These are phyloP conservation scores for Drosophila oshimai DNA, from an alignment of 1,140 invertebrate species.

Conservation along the genomic window DNA sequence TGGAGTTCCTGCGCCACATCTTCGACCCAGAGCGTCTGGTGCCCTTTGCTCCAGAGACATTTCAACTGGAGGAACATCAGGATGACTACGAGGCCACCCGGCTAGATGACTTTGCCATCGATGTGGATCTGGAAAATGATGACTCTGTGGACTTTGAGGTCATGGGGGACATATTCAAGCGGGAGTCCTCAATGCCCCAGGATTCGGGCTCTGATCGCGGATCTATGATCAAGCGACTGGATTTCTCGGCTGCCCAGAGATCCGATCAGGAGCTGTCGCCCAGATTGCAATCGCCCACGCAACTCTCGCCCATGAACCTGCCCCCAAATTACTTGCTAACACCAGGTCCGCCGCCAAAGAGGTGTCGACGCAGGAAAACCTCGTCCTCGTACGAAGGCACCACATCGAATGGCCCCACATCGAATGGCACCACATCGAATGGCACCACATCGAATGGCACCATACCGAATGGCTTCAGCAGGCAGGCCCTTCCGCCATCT, in stretches of 20 bases:
- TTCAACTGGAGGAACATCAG: not conserved
- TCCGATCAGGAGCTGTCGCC: constrained; percentile 48
- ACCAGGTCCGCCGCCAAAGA: constrained; percentile 26
- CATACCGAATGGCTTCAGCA: not conserved
- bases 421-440: constrained; percentile 10
- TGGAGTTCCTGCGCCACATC: constrained; percentile 62
- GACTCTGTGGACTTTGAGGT: constrained; percentile 69
- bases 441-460: not conserved
- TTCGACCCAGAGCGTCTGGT: constrained; percentile 49
- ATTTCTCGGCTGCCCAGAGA: not conserved
- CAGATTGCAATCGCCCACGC: constrained; percentile 23
- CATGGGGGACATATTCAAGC: constrained; percentile 64
- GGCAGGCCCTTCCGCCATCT: not conserved
- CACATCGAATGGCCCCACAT: not conserved
- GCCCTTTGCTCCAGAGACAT: constrained; percentile 17
- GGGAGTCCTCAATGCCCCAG: constrained; percentile 9
- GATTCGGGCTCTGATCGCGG: constrained; percentile 43
- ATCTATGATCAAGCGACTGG: constrained; percentile 6
- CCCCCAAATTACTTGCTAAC: too few species aligned
- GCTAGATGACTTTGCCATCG: constrained; percentile 54
- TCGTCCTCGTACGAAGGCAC: constrained; percentile 31
- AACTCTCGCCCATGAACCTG: constrained; percentile 2
- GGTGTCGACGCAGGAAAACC: constrained; percentile 16
- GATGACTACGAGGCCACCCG: not conserved
- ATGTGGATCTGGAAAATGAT: constrained; percentile 63